A percentile compares a stretch with the other conserved stretches of the same genome.
Conservation (phyloP, 2,113 vertebrate species). For the Indicator indicator region DNA sequence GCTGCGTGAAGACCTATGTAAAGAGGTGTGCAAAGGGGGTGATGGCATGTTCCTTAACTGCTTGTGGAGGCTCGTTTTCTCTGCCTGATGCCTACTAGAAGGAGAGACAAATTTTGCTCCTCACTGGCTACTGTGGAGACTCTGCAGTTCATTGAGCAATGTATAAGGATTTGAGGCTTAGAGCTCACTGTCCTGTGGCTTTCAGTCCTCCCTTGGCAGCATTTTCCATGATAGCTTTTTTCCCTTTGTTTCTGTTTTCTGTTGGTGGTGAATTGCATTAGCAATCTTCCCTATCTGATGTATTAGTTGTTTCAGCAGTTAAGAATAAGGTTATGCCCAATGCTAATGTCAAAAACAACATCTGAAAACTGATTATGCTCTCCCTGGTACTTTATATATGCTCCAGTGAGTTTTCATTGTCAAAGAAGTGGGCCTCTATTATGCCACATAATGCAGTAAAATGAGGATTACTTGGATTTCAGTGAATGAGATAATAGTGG, state of each 20-base stretch:
- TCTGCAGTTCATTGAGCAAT: neutral
- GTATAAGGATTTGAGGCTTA: neutral
- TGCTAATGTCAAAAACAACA: slow-evolving; percentile 11
- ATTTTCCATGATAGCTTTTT: neutral
- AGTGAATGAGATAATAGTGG: slow-evolving; percentile 57
- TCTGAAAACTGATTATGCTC: slow-evolving; percentile 35
- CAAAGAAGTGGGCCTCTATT: slow-evolving; percentile 23
- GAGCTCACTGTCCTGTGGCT: neutral
- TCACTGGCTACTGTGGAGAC: neutral
- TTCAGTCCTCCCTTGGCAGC: neutral
- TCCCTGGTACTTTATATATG: slow-evolving; percentile 19
- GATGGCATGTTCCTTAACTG: neutral
- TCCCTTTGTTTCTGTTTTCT: neutral
- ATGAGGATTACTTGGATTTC: slow-evolving; percentile 56
- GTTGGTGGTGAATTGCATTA: neutral
- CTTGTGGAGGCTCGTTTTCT: neutral
- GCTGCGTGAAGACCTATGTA: neutral
- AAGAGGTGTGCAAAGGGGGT: neutral
- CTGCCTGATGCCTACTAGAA: neutral
- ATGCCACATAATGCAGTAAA: slow-evolving; percentile 41
- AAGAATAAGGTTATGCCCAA: neutral
- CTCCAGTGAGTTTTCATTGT: slow-evolving; percentile 57
- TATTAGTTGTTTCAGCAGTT: neutral
- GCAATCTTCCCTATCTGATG: neutral
- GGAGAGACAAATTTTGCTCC: neutral